These are phyloP conservation scores for Hoplodrina blanda DNA, from an alignment of 2,888 invertebrate genomes.

Conservation along the genomic window DNA sequence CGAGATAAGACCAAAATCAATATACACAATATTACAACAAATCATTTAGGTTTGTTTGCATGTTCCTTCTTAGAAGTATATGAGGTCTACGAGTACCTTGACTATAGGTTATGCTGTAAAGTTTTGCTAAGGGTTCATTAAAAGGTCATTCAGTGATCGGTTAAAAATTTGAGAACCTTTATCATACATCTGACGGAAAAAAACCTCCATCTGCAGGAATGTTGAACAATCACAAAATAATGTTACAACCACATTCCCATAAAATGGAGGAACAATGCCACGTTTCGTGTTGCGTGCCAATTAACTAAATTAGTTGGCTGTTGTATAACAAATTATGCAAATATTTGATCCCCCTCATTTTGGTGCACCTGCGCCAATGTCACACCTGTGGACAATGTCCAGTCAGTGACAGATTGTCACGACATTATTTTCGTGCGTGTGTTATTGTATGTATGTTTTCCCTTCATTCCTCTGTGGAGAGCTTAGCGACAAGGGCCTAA, in stretches of 20 bases:
- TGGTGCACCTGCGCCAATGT: constrained; percentile 56
- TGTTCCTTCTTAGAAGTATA: constrained; percentile 14
- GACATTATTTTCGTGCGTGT: constrained; percentile 19
- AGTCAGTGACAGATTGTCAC: constrained; percentile 42
- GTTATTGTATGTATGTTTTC: neutral
- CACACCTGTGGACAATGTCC: constrained; percentile 59
- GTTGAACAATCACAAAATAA: constrained; percentile 26
- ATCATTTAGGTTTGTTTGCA: constrained; percentile 9
- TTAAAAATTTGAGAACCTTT: neutral
- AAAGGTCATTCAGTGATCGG: neutral
- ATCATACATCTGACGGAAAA: constrained; percentile 7
- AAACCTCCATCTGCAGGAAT: neutral
- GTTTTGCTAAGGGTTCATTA: neutral
- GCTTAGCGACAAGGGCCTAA: constrained; percentile 34
- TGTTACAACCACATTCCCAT: constrained; percentile 30
- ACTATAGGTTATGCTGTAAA: neutral
- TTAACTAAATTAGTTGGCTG: constrained; percentile 58
- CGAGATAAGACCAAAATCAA: constrained; percentile 53
- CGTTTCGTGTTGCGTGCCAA: constrained; percentile 44
- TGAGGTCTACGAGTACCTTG: neutral
- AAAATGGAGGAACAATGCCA: constrained; percentile 34
- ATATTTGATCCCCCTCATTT: constrained; percentile 46
- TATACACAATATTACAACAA: constrained; percentile 26
- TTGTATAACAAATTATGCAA: constrained; percentile 63
- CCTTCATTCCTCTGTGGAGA: constrained; percentile 17